Base-by-base conservation (phyloP, 1,140 invertebrate species). In the Trissolcus basalis region DNA sequence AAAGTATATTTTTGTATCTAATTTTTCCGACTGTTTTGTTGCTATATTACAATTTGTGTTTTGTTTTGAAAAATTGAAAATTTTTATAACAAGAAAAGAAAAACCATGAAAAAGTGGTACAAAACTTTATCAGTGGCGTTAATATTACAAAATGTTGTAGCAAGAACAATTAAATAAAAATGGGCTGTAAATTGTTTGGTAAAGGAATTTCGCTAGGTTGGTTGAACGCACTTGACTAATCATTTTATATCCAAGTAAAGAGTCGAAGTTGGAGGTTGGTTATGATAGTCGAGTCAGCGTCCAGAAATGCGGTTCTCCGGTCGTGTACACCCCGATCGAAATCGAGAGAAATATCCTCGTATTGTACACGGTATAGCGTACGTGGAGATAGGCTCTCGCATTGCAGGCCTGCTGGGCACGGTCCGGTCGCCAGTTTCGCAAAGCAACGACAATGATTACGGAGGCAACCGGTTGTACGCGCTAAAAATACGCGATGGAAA, bases 371-470 rank as follows among this genome's bases (percentile, higher is more conserved):
- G 13, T 14, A 14, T 39, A 39, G 32, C 50, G 54, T 50, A 48
- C 60, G 64, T 9, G 44, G 65, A 56, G 51, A 63, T 74, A 70
- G 61, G 68, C 36, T 4, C 54, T 72, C 55, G 72, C 70, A 60
- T 74, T 67, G 69, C 53, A 50, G 56, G 47, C 69, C 36, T 41
- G 67, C 54, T 39, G 56, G 69, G 69, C 60, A 58, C 70, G 61
- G 56, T 50, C 61, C 70, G 50, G 81, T 83, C 71, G 80, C 74
- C 69, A 79, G 81, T 86, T 85, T 85, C 78, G 84, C 83, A 83
- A 85, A 86, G 82, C 84, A 80, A 86, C 84, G 86, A 88, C 86
- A 87, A 86, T 87, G 85, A 87, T 87, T 83, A 80, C 83, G 68
- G 80, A 78, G 78, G 81, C 83, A 87, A 87, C 87, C 86, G 86